These are phyloP conservation scores for Morinoia aosen DNA, from an alignment of 2,888 invertebrate genomes.

Conservation along the genomic window DNA sequence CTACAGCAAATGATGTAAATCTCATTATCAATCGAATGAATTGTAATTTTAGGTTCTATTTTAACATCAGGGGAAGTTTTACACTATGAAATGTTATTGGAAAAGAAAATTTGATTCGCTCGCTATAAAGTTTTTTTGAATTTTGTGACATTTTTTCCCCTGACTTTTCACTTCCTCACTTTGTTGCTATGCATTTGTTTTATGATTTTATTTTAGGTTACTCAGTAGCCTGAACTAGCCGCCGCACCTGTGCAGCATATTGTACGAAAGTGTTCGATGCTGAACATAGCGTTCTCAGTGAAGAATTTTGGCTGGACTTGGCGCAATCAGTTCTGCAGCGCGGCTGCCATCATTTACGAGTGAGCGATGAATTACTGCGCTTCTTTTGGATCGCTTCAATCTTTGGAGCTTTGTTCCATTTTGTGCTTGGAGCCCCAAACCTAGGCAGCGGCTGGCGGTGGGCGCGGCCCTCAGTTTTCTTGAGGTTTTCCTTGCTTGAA, in stretches of 20 bases:
- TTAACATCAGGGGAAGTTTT: too few relatives aligned
- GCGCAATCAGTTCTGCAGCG: not conserved
- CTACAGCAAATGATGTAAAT: too few relatives aligned
- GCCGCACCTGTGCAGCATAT: not conserved
- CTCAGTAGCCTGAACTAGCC: not conserved
- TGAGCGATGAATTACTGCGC: not conserved
- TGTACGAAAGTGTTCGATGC: not conserved
- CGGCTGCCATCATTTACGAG: not conserved
- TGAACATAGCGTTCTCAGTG: not conserved
- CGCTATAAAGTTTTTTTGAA: too few relatives aligned
- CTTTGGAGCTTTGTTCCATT: slow-evolving; percentile 10
- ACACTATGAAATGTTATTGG: too few relatives aligned
- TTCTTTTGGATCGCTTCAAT: slow-evolving; percentile 3
- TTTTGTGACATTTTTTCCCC: too few relatives aligned
- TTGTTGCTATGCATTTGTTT: not conserved
- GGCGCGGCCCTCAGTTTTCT: not conserved
- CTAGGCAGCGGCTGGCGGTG: not conserved
- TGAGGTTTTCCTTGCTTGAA: not conserved
- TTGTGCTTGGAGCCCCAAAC: not conserved
- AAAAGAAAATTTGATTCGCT: too few relatives aligned
- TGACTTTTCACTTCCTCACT: too few relatives aligned
- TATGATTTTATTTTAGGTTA: not conserved
- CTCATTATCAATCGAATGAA: too few relatives aligned
- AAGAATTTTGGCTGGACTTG: not conserved
- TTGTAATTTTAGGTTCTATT: too few relatives aligned